These are phyloP conservation scores for Spizella passerina DNA, from an alignment of 2,797 vertebrate species.

Conservation along the genomic window DNA sequence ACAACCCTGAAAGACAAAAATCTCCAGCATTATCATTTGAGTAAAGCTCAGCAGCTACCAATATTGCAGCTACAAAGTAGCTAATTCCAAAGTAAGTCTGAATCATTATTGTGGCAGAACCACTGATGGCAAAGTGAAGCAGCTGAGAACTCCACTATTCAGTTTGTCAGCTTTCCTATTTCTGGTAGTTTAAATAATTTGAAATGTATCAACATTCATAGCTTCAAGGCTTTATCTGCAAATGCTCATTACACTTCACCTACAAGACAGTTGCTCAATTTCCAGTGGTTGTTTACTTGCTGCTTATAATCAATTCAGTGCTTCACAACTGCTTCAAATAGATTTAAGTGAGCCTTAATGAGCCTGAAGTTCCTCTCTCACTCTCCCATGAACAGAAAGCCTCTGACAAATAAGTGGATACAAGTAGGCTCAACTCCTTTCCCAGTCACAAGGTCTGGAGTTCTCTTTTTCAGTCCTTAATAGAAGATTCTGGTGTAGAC, in stretches of 20 bases:
- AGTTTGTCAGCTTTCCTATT: background rate
- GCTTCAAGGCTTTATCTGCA: slow-evolving; percentile 9
- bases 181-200: background rate
- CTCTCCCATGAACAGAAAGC: background rate
- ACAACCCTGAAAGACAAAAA: slow-evolving; percentile 40
- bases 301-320: background rate
- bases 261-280: background rate
- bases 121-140: background rate
- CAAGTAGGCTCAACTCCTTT: background rate
- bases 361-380: background rate
- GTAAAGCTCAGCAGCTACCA: background rate
- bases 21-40: background rate
- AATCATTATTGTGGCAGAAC: background rate
- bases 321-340: background rate
- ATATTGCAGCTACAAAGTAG: background rate
- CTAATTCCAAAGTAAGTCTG: background rate
- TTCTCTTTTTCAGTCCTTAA: background rate
- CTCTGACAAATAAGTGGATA: background rate
- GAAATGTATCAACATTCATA: background rate
- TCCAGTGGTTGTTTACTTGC: background rate
- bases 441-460: background rate
- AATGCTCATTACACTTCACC: background rate
- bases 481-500: background rate
- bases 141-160: background rate
- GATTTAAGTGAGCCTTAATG: background rate